Base-by-base conservation (phyloP, 1,140 invertebrate genomes). In the Glomeris maerens region DNA sequence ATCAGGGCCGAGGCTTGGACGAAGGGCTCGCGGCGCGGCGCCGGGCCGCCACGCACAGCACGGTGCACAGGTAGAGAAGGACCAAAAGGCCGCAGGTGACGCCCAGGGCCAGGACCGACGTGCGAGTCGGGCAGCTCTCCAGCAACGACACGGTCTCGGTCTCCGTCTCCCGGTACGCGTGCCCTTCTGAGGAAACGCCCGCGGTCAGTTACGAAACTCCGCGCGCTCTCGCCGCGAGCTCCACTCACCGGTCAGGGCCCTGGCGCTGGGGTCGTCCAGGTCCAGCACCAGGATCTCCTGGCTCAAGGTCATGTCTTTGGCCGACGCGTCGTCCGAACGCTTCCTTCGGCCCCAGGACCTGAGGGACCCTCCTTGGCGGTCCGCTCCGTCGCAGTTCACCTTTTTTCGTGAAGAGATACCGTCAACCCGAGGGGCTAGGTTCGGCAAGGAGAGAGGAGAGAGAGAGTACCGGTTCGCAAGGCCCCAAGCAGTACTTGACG, bases 401-500 rank as follows among this genome's bases (percentile, higher is more conserved):
- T n/a, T n/a, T n/a, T n/a, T n/a, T n/a, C n/a, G n/a, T n/a, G n/a
- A n/a, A n/a, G n/a, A n/a, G n/a, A n/a, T n/a, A n/a, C n/a, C n/a
- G n/a, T n/a, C n/a, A n/a, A n/a, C n/a, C n/a, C n/a, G n/a, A n/a
- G n/a, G n/a, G n/a, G n/a, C n/a, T n/a, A n/a, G n/a, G n/a, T n/a
- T n/a, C n/a, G n/a, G n/a, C n/a, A n/a, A n/a, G n/a, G n/a, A n/a
- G n/a, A n/a, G n/a, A n/a, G n/a, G n/a, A n/a, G n/a, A n/a, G n/a
- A n/a, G n/a, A 3, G 21, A 77, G 78, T 74, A 89, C 85, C 59
- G 89, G 84, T 68, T 93, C 86, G 62, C 90, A 94, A 50, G 85
- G 87, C 65, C 90, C 90, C 42, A 94, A 73, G 67, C 90, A 94
- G 67, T 94, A 94, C 64, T 93, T 93, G 52, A 94, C 90, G 64